These are phyloP conservation scores for Clupea harengus DNA, from an alignment of 2,113 vertebrate species.

Conservation along the genomic window DNA sequence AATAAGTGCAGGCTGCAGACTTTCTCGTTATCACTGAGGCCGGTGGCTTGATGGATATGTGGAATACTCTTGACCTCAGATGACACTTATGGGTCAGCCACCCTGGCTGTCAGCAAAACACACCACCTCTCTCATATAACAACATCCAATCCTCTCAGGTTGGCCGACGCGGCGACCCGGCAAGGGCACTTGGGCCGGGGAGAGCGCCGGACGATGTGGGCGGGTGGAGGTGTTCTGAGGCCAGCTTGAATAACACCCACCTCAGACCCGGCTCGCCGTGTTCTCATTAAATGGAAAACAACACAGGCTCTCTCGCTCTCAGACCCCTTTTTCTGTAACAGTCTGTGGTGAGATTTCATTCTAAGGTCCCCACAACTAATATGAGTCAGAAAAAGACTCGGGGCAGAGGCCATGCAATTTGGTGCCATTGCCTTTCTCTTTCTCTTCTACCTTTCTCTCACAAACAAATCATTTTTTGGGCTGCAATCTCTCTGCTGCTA, in stretches of 20 bases:
- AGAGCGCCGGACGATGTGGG: not conserved
- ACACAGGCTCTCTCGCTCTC: not conserved
- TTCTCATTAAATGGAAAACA: not conserved
- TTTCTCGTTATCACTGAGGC: conserved; percentile 4
- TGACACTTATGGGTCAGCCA: conserved; percentile 7
- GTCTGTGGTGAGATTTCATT: not conserved
- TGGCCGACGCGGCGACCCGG: not conserved
- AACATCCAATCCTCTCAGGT: conserved; percentile 8
- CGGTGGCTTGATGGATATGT: conserved; percentile 9
- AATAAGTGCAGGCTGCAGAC: conserved; percentile 1
- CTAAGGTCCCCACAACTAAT: not conserved
- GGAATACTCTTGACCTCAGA: not conserved
- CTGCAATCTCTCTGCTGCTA: not conserved
- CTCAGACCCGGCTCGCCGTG: not conserved
- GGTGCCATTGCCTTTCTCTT: not conserved
- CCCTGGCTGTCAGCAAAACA: conserved; percentile 15
- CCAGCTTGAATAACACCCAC: not conserved
- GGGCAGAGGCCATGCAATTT: conserved; percentile 7
- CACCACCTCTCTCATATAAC: conserved; percentile 20
- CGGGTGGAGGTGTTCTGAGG: not conserved
- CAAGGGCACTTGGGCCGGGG: not conserved
- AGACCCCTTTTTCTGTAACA: not conserved
- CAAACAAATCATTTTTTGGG: not conserved
- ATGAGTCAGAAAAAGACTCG: not conserved
- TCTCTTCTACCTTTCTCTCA: not conserved